Conservation (phyloP, 2,888 invertebrate species). For the Fragum whitleyi region DNA sequence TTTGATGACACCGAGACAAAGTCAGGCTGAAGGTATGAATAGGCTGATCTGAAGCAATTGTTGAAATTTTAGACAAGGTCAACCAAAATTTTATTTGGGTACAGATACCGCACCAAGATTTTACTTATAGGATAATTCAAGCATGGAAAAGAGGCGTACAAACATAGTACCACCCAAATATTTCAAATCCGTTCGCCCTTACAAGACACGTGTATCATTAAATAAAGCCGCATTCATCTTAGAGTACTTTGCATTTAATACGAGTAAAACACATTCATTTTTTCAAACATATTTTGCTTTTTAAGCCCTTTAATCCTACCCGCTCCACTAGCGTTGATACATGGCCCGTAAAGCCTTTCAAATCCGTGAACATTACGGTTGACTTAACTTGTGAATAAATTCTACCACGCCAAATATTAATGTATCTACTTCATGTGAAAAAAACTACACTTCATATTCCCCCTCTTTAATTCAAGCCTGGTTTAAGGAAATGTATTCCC, state of each 20-base stretch:
- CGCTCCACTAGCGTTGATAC: not conserved
- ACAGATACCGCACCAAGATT: not conserved
- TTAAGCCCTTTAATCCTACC: slow-evolving; percentile 10
- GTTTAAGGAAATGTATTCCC: slow-evolving; percentile 19
- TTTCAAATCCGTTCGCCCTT: slow-evolving; percentile 1
- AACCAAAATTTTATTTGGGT: too few species aligned
- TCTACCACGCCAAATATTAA: slow-evolving; percentile 18
- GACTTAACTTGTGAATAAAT: slow-evolving; percentile 9
- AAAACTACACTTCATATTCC: slow-evolving; percentile 25
- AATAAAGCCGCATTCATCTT: not conserved
- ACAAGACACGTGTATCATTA: not conserved
- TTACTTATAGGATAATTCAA: not conserved
- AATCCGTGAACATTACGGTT: not conserved
- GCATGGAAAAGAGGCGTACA: not conserved
- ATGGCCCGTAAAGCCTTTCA: slow-evolving; percentile 3
- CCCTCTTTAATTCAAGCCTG: slow-evolving; percentile 27
- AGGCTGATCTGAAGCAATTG: too few species aligned
- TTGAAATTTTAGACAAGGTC: too few species aligned
- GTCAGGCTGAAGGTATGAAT: too few species aligned
- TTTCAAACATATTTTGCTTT: not conserved
- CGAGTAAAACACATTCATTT: not conserved
- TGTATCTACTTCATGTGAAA: slow-evolving; percentile 27
- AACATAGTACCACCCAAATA: slow-evolving; percentile 24
- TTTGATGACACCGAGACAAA: too few species aligned
- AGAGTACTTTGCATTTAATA: slow-evolving; percentile 2